Percentiles rank a stretch among this genome's conserved stretches.
Conservation (phyloP, 2,113 vertebrate species). For the Indicator maculatus region DNA sequence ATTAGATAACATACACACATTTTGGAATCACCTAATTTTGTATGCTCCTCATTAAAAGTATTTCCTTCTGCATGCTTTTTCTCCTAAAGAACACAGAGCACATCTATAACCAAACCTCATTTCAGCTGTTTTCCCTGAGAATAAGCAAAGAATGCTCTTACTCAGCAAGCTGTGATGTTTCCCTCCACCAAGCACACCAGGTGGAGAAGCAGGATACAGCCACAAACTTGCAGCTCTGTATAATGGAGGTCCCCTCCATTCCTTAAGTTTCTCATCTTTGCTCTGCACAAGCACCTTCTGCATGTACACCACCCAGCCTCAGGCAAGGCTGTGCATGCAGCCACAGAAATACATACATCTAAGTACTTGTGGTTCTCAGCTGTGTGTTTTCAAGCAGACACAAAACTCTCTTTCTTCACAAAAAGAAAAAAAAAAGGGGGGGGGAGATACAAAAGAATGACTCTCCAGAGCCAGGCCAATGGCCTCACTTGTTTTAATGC, state of each 20-base stretch:
- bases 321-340: background rate
- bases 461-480: background rate
- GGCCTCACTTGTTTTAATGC: fast-evolving
- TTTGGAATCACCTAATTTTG: slow-evolving; percentile 13
- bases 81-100: background rate
- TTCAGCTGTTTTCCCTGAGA: background rate
- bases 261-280: background rate
- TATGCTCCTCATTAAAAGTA: background rate
- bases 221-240: background rate
- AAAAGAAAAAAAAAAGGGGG: background rate
- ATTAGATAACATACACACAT: background rate
- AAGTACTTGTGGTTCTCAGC: background rate
- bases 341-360: fast-evolving
- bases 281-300: background rate
- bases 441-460: fast-evolving
- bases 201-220: background rate
- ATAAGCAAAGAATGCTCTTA: background rate
- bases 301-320: background rate
- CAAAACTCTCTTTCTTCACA: background rate
- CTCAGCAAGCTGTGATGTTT: fast-evolving
- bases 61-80: background rate
- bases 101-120: background rate
- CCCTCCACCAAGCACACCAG: fast-evolving
- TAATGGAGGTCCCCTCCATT: background rate
- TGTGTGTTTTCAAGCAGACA: background rate